Percentiles rank a stretch among this genome's conserved stretches.
Evolutionary conservation across 2,113 vertebrate species (phyloP).

Genomic region (Taxidea taxus): DNA sequence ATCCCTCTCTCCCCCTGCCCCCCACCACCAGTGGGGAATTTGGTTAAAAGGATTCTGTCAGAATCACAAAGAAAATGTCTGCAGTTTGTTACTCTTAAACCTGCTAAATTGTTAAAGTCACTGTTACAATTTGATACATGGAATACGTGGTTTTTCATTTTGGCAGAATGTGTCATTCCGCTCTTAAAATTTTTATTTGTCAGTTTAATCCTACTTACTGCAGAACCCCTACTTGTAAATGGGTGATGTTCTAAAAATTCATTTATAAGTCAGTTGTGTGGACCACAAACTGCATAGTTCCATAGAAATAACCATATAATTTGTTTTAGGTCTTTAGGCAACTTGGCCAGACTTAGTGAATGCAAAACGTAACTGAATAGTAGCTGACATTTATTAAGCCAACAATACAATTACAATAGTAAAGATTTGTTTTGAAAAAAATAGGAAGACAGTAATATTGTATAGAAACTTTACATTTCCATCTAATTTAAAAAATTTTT

Average conservation of each 20-base stretch:
- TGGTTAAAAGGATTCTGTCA: neutral
- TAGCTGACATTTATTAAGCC: neutral
- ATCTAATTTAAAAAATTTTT: neutral
- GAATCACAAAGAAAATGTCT: neutral
- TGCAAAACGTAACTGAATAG: neutral
- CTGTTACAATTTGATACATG: neutral
- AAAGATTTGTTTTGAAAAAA: neutral
- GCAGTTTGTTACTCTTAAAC: neutral
- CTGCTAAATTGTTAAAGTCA: neutral
- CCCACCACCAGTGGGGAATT: neutral
- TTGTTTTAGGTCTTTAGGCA: neutral
- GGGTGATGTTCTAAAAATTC: neutral
- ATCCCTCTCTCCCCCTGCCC: fast-evolving
- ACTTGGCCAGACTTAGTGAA: neutral
- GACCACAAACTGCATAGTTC: neutral
- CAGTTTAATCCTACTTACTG: neutral
- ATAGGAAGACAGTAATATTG: neutral
- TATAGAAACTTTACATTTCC: neutral
- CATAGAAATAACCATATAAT: neutral
- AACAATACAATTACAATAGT: neutral
- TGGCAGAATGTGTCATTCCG: neutral
- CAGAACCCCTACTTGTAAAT: neutral
- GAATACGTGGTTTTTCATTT: neutral
- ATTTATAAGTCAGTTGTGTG: neutral
- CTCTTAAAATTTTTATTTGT: neutral